phyloP scores from a whole-genome alignment of 2,113 vertebrate genomes.

The Engystomops pustulosus region DNA sequence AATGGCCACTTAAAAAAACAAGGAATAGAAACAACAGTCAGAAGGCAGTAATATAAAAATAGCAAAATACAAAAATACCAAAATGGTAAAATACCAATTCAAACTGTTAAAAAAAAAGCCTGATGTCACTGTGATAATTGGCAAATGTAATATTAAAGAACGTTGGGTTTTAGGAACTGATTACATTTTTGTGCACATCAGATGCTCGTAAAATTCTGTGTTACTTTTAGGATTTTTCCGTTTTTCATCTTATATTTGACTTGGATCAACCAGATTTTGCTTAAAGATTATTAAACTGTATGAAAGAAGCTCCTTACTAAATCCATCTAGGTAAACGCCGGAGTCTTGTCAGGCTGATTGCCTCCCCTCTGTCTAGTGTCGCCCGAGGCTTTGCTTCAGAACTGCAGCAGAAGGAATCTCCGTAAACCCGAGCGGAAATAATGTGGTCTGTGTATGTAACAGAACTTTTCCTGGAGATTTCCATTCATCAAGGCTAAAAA shows the following conservation, averaged over 20 bases:
- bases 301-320: too few relatives aligned
- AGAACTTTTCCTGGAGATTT: conserved; percentile 2
- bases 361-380: not conserved
- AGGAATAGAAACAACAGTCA: too few relatives aligned
- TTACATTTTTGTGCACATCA: too few relatives aligned
- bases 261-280: not conserved
- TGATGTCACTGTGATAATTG: too few relatives aligned
- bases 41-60: too few relatives aligned
- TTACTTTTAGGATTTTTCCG: not conserved
- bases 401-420: conserved; percentile 7
- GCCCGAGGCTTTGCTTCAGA: not conserved
- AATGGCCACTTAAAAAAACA: too few relatives aligned
- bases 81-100: too few relatives aligned
- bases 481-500: not conserved
- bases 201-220: not conserved
- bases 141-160: too few relatives aligned
- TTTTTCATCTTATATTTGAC: not conserved
- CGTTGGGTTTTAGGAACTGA: too few relatives aligned
- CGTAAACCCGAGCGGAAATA: conserved; percentile 12
- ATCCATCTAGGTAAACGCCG: not conserved
- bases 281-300: too few relatives aligned
- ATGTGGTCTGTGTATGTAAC: conserved; percentile 14
- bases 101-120: too few relatives aligned
- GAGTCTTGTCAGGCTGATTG: not conserved
- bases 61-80: too few relatives aligned